These are phyloP conservation scores for Manis pentadactyla DNA, from an alignment of 2,797 vertebrate genomes.

Conservation along the genomic window DNA sequence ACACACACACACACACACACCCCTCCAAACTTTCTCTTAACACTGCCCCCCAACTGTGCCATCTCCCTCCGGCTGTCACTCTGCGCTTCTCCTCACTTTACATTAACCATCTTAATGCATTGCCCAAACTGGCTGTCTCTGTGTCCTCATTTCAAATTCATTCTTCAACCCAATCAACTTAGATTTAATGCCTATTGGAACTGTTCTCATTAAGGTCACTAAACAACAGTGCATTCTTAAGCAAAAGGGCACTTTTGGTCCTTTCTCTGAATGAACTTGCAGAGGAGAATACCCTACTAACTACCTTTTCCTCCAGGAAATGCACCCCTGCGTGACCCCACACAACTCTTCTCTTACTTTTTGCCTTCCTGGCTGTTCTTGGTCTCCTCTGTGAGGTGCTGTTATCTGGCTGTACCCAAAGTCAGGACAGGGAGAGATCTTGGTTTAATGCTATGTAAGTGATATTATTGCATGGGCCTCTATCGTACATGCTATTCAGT, in stretches of 20 bases:
- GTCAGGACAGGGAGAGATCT: neutral
- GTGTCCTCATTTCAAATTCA: neutral
- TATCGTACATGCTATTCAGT: neutral
- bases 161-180: neutral
- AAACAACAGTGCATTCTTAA: neutral
- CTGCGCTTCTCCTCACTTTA: neutral
- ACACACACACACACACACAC: neutral
- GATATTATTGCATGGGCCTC: neutral
- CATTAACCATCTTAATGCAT: neutral
- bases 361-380: neutral
- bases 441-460: neutral
- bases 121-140: neutral
- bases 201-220: neutral
- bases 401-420: neutral
- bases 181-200: neutral
- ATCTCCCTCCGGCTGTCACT: neutral
- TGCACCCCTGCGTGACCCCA: accelerated
- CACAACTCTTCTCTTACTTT: neutral
- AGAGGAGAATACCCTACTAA: neutral
- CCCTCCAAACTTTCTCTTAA: neutral
- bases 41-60: no score
- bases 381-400: neutral
- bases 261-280: neutral
- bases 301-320: neutral
- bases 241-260: neutral